These are phyloP conservation scores for Pandemis cinnamomeana DNA, from an alignment of 2,888 invertebrate species.

Conservation along the genomic window DNA sequence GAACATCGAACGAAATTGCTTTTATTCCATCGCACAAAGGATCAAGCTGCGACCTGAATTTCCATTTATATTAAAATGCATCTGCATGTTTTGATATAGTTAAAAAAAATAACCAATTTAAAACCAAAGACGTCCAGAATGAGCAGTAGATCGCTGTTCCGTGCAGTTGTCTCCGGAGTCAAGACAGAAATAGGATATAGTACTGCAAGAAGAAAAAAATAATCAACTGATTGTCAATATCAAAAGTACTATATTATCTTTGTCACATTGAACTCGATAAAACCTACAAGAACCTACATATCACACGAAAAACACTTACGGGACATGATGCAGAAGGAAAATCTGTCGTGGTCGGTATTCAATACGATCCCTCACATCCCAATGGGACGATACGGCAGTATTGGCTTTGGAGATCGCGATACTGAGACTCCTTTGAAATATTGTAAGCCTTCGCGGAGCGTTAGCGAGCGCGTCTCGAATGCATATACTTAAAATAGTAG, in stretches of 20 bases:
- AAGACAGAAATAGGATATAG: too few species aligned
- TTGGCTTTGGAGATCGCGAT: not conserved
- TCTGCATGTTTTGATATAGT: not conserved
- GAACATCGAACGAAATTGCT: slow-evolving; percentile 19
- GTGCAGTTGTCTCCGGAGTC: too few species aligned
- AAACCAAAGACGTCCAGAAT: too few species aligned
- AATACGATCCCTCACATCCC: slow-evolving; percentile 16
- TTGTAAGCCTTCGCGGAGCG: not conserved
- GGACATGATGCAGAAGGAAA: not conserved
- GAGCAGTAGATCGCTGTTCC: too few species aligned
- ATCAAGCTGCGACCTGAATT: slow-evolving; percentile 5
- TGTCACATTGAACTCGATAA: not conserved
- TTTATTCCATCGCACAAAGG: slow-evolving; percentile 11
- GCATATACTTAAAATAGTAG: not conserved
- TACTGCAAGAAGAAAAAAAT: not conserved
- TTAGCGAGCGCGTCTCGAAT: not conserved
- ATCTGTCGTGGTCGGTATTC: not conserved
- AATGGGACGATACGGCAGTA: slow-evolving; percentile 15
- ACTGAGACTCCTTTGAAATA: not conserved
- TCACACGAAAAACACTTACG: not conserved
- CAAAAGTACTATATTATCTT: not conserved
- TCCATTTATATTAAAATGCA: slow-evolving; percentile 14
- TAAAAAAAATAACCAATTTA: too few species aligned
- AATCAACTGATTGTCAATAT: too few species aligned
- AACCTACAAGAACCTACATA: not conserved